These are phyloP conservation scores for Triplophysa yarkandensis DNA, from an alignment of 2,797 vertebrate species.

Conservation along the genomic window DNA sequence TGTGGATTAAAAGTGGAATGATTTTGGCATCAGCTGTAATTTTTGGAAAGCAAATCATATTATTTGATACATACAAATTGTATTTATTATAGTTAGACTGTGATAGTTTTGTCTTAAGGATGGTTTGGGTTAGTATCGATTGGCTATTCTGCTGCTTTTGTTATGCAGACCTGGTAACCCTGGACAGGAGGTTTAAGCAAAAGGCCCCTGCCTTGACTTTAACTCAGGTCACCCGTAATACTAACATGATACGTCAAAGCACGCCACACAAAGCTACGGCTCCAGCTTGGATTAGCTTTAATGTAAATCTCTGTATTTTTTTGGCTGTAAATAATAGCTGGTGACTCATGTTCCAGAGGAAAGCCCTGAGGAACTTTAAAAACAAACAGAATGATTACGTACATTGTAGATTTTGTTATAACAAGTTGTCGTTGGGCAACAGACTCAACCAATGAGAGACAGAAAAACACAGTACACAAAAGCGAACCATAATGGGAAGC, in stretches of 20 bases:
- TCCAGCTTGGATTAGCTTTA: not conserved
- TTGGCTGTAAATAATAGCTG: constrained; percentile 4
- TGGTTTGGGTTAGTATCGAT: no score
- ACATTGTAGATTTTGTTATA: constrained; percentile 11
- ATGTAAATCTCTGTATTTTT: not conserved
- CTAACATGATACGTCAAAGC: not conserved
- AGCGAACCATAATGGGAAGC: constrained; percentile 14
- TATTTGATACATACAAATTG: no score
- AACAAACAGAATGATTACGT: constrained; percentile 5
- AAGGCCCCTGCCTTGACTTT: not conserved
- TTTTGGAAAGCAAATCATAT: no score
- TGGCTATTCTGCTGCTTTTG: not conserved
- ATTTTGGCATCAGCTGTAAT: no score
- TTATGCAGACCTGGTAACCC: no score
- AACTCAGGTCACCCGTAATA: not conserved
- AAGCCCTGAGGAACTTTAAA: constrained; percentile 1
- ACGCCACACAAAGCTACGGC: not conserved
- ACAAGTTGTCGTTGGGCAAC: not conserved
- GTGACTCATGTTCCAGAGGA: not conserved
- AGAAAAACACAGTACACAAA: not conserved
- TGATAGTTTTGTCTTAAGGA: no score
- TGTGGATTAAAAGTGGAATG: no score
- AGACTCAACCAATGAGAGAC: not conserved
- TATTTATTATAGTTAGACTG: no score
- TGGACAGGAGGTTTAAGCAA: not conserved